Base-by-base conservation (phyloP, 2,113 vertebrate genomes). In the Stigmatopora nigra region DNA sequence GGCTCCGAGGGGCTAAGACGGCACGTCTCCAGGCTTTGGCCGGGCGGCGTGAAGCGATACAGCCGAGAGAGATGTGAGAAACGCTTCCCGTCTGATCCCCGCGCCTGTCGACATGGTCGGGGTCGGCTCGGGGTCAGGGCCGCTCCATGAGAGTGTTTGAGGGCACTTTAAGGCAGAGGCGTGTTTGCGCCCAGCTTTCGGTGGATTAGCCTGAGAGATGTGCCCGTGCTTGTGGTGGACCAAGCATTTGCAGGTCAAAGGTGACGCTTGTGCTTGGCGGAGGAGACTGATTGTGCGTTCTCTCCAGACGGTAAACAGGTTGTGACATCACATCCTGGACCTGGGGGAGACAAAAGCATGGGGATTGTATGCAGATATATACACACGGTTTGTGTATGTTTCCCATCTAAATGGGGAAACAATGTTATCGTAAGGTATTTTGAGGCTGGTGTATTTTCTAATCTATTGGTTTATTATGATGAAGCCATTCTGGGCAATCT, bases 241-340 rank as follows among this genome's bases (percentile, higher is more conserved):
- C 17, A 65, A 64, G 67, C 61, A 58, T 60, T 16, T 49, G 68
- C 59, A 65, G 75, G 78, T 80, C 82, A 78, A 74, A 79, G 78
- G 68, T 70, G 61, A 61, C 61, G 31, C 63, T 59, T 72, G 67
- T 44, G 64, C 55, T 56, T 20, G 38, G 44, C 12, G 13, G 35
- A 38, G 63, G 51, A 67, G 59, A 52, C 36, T 16, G 59, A 49
- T 46, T 20, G 64, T 64, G 36, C 7, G 8, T 64, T 73, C 75
- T 72, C 68, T 63, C 3, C 8, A 69, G 76, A 62, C 73, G 7
- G 83, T 87, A 89, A 89, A 89, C 86, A 88, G 85, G 84, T 62
- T 80, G 74, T 87, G 86, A 87, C 72, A 51, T 88, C 85, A 88
- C 77, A 46, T 87, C 87, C 85, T 75, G 66, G 48, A 7, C 67